These are phyloP conservation scores for Heptranchias perlo DNA, from an alignment of 2,113 vertebrate genomes.

Conservation along the genomic window DNA sequence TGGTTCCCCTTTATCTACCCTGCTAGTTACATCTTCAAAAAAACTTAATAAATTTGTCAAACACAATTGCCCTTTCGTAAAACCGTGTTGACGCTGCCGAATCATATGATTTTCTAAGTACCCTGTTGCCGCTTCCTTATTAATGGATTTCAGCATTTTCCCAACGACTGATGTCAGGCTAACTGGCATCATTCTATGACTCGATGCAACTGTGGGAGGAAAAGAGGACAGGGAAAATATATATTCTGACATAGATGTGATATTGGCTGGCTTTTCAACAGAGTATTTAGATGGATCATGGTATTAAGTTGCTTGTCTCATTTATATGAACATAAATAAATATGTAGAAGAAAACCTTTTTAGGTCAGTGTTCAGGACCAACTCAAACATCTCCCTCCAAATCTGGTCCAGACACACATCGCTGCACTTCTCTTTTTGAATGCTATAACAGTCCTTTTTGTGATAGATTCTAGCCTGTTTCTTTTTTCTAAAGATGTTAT, in stretches of 20 bases:
- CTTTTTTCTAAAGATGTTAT: neutral
- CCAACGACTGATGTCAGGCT: too few species aligned
- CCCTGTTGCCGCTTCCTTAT: too few species aligned
- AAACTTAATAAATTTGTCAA: too few species aligned
- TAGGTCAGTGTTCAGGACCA: neutral
- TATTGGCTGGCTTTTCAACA: neutral
- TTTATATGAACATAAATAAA: neutral
- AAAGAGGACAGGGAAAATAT: neutral
- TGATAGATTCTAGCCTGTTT: neutral
- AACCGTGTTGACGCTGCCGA: too few species aligned
- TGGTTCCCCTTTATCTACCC: too few species aligned
- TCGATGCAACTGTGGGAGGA: neutral
- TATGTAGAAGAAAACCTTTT: neutral
- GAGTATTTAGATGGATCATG: neutral
- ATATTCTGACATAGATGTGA: neutral
- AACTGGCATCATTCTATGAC: neutral
- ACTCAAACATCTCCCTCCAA: neutral
- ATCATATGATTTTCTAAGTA: too few species aligned
- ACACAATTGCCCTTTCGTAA: too few species aligned
- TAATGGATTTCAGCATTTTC: too few species aligned
- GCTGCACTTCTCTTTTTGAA: neutral
- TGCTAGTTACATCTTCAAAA: too few species aligned
- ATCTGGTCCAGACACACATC: neutral
- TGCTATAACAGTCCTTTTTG: neutral
- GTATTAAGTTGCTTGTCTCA: neutral